A percentile compares a stretch with the other conserved stretches of the same genome.
Conservation (phyloP, 2,797 vertebrate genomes). For the Eptatretus atami region DNA sequence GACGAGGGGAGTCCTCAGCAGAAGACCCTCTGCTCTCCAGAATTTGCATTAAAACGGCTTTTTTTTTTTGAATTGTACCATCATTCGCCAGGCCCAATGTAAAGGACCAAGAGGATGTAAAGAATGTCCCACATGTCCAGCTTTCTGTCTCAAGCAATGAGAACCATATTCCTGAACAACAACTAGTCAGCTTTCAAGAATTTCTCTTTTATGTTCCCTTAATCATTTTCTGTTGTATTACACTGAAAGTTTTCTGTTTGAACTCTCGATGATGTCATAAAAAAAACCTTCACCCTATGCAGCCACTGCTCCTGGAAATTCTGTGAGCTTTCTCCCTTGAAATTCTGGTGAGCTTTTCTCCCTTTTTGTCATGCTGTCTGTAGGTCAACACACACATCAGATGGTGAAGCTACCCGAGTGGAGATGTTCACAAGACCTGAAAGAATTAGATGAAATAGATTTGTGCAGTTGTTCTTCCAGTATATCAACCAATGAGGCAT, state of each 20-base stretch:
- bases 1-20: neutral
- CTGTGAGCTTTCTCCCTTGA: too few relatives aligned
- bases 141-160: conserved; percentile 1
- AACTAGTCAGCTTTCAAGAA: neutral
- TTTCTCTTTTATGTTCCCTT: neutral
- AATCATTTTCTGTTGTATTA: neutral
- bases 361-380: neutral
- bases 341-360: neutral
- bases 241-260: too few relatives aligned
- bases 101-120: neutral
- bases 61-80: neutral
- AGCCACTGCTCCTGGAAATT: neutral
- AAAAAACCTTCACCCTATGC: neutral
- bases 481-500: too few relatives aligned
- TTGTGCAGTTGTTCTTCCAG: too few relatives aligned
- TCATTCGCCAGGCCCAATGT: neutral
- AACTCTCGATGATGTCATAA: too few relatives aligned
- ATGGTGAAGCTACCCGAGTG: too few relatives aligned
- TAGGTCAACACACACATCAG: neutral
- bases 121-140: neutral
- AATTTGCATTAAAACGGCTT: neutral
- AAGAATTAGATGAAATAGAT: too few relatives aligned
- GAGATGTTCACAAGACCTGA: too few relatives aligned
- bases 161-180: neutral
- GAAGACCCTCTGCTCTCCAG: neutral